Base-by-base conservation (phyloP, 2,113 vertebrate genomes). In the Diphyllodes magnificus region DNA sequence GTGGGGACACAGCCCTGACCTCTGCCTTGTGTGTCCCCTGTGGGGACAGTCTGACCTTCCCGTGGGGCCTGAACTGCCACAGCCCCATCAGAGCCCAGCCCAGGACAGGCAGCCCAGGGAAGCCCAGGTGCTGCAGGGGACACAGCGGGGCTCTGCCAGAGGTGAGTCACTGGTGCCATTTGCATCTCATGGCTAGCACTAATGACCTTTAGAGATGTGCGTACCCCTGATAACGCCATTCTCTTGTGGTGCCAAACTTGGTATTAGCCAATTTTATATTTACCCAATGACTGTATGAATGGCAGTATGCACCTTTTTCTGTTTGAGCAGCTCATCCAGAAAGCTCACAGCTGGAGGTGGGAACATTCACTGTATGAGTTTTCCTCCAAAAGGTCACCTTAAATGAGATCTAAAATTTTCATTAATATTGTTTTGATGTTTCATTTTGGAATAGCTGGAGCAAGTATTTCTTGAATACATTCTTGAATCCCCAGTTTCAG, bases 161-260 rank as follows among this genome's bases (percentile, higher is more conserved):
- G 15, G 21, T 1, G 5, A 39, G 25, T 10, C 39, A 2, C 0
- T 13, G 30, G 21, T 44, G 28, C n/a, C 47, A 22, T 45, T 10
- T 40, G 44, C 6, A 0, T 42, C 39, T 66, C 45, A 10, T 21
- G 30, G 25, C 23, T 11, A 30, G n/a, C 42, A 51, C 10, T 30
- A 50, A 25, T 14, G 44, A 25, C 30, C 24, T 68, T 80, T 21
- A 18, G 16, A 79, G 24, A 19, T 21, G n/a, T 42, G 5, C 30
- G 18, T 30, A 14, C 3, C 39, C 7, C 13, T 1, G 3, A 37
- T 10, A 56, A 78, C 22, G 14, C 16, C 15, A 37, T 35, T 70
- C 37, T 70, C 44, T 7, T 53, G n/a, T 31, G 42, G 61, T 40
- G 39, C 22, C 61, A 44, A 6, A 49, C 25, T 73, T 6, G 8